These are phyloP conservation scores for Blastobasis adustella DNA, from an alignment of 2,888 invertebrate genomes.

Conservation along the genomic window DNA sequence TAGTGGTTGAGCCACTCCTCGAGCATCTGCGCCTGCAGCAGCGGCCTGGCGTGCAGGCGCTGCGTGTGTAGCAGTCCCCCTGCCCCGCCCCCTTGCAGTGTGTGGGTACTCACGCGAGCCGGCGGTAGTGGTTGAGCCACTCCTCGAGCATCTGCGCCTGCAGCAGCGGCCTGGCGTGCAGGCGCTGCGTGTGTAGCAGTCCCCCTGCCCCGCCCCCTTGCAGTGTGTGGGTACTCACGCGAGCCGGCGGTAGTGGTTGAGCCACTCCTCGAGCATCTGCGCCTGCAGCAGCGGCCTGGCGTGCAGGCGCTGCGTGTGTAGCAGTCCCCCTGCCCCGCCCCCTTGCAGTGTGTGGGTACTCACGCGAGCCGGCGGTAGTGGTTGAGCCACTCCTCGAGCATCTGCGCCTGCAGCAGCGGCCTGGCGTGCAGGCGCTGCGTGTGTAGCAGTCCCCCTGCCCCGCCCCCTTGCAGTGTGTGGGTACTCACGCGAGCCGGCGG, in stretches of 20 bases:
- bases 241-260: slow-evolving; percentile 93
- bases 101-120: slow-evolving; percentile 75
- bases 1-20: slow-evolving; percentile 96
- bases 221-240: slow-evolving; percentile 56
- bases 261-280: slow-evolving; percentile 92
- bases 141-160: slow-evolving; percentile 83
- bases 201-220: too few relatives aligned
- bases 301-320: background rate
- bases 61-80: too few relatives aligned
- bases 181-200: too few relatives aligned
- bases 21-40: slow-evolving; percentile 86
- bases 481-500: slow-evolving; percentile 80
- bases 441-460: too few relatives aligned
- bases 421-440: slow-evolving; percentile 86
- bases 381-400: slow-evolving; percentile 88
- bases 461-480: background rate
- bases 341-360: too few relatives aligned
- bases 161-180: slow-evolving; percentile 83
- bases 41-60: slow-evolving; percentile 52
- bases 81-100: too few relatives aligned
- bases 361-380: slow-evolving; percentile 83
- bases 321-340: too few relatives aligned
- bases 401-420: slow-evolving; percentile 81
- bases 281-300: slow-evolving; percentile 81
- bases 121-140: slow-evolving; percentile 91